phyloP scores from a whole-genome alignment of 1,140 invertebrate species.

The Drosophila albomicans region DNA sequence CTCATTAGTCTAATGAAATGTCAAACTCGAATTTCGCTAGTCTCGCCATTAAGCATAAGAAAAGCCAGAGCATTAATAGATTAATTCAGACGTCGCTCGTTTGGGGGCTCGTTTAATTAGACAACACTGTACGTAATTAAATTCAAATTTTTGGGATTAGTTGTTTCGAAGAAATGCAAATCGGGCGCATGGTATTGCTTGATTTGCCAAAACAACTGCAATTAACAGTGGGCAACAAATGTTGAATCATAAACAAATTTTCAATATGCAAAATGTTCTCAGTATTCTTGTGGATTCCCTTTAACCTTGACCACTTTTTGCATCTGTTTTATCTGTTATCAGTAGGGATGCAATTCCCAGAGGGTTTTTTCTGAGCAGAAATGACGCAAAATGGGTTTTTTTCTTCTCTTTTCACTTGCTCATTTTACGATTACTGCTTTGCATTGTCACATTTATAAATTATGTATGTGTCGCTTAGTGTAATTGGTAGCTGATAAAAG shows the following conservation, averaged over 20 bases:
- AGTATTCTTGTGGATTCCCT: not conserved
- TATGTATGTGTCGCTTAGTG: not conserved
- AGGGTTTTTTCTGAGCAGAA: not conserved
- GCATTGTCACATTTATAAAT: not conserved
- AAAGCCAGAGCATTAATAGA: conserved; percentile 13
- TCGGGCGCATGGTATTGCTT: not conserved
- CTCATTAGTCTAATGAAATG: conserved; percentile 56
- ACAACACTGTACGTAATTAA: conserved; percentile 5
- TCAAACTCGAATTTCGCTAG: conserved; percentile 16
- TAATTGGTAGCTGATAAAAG: conserved; percentile 18
- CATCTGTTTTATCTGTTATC: not conserved
- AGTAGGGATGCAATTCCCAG: not conserved
- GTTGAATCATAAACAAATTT: not conserved
- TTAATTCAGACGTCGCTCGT: not conserved
- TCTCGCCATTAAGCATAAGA: conserved; percentile 21
- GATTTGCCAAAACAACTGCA: not conserved
- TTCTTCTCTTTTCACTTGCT: not conserved
- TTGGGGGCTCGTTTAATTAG: not conserved
- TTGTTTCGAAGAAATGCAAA: not conserved
- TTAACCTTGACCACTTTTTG: not conserved
- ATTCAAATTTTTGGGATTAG: conserved; percentile 8
- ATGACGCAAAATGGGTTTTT: not conserved
- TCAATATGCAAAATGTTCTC: not conserved
- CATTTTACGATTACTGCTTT: not conserved
- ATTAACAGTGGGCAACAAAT: conserved; percentile 1